Conservation (phyloP, 1,140 invertebrate species). For the Aphaenogaster rudis region DNA sequence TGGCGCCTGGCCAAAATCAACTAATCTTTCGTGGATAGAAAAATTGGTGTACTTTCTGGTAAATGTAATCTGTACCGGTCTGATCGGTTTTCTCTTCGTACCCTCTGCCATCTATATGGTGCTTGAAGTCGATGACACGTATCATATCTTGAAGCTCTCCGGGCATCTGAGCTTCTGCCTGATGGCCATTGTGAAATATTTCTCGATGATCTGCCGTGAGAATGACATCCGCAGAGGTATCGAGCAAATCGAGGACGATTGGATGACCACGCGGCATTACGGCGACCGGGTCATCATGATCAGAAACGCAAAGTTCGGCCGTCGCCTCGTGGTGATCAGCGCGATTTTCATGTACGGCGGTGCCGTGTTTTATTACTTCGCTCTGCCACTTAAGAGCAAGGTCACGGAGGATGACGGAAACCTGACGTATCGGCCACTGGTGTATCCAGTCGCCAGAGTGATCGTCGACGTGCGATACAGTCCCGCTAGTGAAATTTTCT, state of each 20-base stretch:
- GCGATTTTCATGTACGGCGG: too few relatives aligned
- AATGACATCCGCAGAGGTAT: too few relatives aligned
- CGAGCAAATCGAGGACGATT: too few relatives aligned
- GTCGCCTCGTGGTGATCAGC: too few relatives aligned
- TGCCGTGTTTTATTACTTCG: too few relatives aligned
- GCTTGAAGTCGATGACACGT: conserved; percentile 72
- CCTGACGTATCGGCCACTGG: conserved; percentile 62
- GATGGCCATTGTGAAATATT: too few relatives aligned
- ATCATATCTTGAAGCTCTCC: conserved; percentile 74
- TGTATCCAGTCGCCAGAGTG: conserved; percentile 73
- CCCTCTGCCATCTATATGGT: conserved; percentile 17
- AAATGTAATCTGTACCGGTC: conserved; percentile 18
- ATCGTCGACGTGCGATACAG: conserved; percentile 67
- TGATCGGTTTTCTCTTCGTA: conserved; percentile 57
- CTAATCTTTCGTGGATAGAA: neutral
- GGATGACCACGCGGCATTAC: too few relatives aligned
- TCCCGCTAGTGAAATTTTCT: conserved; percentile 73
- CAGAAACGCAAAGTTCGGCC: too few relatives aligned
- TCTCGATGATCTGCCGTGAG: too few relatives aligned
- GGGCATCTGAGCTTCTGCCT: conserved; percentile 79
- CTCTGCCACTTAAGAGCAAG: conserved; percentile 6
- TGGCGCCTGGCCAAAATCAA: conserved; percentile 61
- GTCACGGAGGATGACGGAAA: conserved; percentile 1
- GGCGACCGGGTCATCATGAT: too few relatives aligned
- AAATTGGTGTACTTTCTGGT: neutral